Base-by-base conservation (phyloP, 2,113 vertebrate species). In the Raphicerus campestris region DNA sequence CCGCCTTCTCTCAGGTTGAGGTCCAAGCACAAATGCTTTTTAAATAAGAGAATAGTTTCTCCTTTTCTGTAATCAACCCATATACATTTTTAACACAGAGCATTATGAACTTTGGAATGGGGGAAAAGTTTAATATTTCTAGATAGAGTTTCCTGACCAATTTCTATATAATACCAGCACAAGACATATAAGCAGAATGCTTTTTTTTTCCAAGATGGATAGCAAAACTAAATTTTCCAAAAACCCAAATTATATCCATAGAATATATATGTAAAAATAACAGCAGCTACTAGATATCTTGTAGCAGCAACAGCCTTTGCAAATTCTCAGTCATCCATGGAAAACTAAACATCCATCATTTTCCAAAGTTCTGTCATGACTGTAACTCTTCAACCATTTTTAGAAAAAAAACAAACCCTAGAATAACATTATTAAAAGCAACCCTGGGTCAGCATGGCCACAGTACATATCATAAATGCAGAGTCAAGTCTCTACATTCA, bases 41-140 rank as follows among this genome's bases (percentile, higher is more conserved):
- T 32, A 22, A 47, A 32, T 58, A 94, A 98, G 98, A 98, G 98
- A 98, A 98, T 99, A 99, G 99, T 99, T 99, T 99, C 99, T 99
- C 99, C 99, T 99, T 99, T 99, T 99, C 99, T 99, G 99, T 99
- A 99, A 99, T 99, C 99, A 99, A 99, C 99, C 99, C 99, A 99
- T 99, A 99, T 99, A 99, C 99, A 99, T 99, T 99, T 99, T 99
- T 99, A 99, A 99, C 99, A 99, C 98, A 99, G 99, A 98, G 98
- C 98, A 98, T 99, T 99, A 99, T 98, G 99, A 99, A 99, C 99
- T 99, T 99, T 99, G 99, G 99, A 99, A 99, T 98, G 98, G 98
- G 99, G 99, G 99, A 98, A 96, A 98, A 96, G 91, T 98, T 98
- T 98, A 98, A 97, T 97, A 97, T 98, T 98, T 98, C 98, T 98